These are phyloP conservation scores for Aporophyla lueneburgensis DNA, from an alignment of 2,888 invertebrate genomes.

Conservation along the genomic window DNA sequence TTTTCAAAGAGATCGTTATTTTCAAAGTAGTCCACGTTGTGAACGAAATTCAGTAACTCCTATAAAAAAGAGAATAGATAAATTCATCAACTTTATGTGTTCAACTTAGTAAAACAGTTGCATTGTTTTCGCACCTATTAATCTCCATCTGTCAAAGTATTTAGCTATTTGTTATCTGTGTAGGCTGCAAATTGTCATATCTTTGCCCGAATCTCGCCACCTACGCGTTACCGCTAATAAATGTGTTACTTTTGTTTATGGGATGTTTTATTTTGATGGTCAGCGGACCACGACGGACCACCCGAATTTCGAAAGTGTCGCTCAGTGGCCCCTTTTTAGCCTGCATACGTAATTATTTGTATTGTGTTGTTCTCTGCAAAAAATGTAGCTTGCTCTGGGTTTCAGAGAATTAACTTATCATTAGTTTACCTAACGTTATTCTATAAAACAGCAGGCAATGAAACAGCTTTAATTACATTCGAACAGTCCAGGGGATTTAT, in stretches of 20 bases:
- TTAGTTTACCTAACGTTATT: not conserved
- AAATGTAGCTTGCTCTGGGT: not conserved
- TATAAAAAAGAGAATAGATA: slow-evolving; percentile 2
- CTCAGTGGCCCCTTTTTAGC: slow-evolving; percentile 22
- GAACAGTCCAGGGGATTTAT: too few relatives aligned
- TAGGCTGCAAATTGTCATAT: slow-evolving; percentile 74
- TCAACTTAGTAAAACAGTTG: slow-evolving; percentile 28
- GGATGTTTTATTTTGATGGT: slow-evolving; percentile 69
- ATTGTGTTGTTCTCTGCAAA: slow-evolving; percentile 23
- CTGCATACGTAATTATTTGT: slow-evolving; percentile 51
- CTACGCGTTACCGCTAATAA: slow-evolving; percentile 73
- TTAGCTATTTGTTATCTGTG: slow-evolving; percentile 70
- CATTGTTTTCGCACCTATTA: slow-evolving; percentile 71
- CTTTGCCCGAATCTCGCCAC: slow-evolving; percentile 74
- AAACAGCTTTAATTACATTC: too few relatives aligned
- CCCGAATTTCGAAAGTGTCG: slow-evolving; percentile 58
- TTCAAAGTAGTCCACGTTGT: not conserved
- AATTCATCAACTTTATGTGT: slow-evolving; percentile 27
- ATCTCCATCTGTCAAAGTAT: slow-evolving; percentile 83
- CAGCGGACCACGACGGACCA: slow-evolving; percentile 59
- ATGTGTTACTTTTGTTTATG: slow-evolving; percentile 71
- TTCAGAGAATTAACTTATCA: slow-evolving; percentile 18
- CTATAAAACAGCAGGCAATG: too few relatives aligned
- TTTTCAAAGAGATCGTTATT: not conserved
- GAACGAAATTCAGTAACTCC: not conserved